These are phyloP conservation scores for Keiferia lycopersicella DNA, from an alignment of 2,888 invertebrate species.

Conservation along the genomic window DNA sequence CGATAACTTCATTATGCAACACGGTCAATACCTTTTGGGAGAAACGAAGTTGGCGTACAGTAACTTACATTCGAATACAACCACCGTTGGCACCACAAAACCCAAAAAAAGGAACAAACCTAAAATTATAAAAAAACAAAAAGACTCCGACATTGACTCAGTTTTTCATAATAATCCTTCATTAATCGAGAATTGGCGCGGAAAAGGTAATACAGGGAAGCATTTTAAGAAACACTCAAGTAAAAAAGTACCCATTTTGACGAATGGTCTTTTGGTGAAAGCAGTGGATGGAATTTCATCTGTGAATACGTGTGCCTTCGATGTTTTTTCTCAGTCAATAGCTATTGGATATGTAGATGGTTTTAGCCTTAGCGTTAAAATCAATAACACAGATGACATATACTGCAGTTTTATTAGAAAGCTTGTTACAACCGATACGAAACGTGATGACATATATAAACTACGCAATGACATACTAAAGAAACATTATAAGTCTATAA, in stretches of 20 bases:
- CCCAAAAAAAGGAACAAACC: background rate
- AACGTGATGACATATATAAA: slow-evolving; percentile 8
- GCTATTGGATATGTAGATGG: slow-evolving; percentile 6
- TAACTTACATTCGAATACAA: slow-evolving; percentile 13
- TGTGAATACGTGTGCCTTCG: slow-evolving; percentile 1
- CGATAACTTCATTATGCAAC: slow-evolving; percentile 25
- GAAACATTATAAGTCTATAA: background rate
- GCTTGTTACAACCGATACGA: background rate
- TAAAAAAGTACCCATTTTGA: background rate
- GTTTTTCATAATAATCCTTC: background rate
- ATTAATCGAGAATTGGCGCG: background rate
- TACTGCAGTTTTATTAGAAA: background rate
- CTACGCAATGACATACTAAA: background rate
- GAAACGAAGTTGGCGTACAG: slow-evolving; percentile 27
- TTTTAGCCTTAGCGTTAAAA: background rate
- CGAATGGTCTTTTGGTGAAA: background rate
- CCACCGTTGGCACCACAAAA: background rate
- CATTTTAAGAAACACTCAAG: background rate
- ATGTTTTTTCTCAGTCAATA: slow-evolving; percentile 19
- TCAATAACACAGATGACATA: background rate
- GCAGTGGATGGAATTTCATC: background rate
- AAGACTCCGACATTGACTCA: slow-evolving; percentile 1
- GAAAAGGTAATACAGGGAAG: background rate
- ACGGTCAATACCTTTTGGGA: slow-evolving; percentile 24
- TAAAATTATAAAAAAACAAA: background rate